Conservation (phyloP, 2,797 vertebrate genomes). For the Esox masquinongy region DNA sequence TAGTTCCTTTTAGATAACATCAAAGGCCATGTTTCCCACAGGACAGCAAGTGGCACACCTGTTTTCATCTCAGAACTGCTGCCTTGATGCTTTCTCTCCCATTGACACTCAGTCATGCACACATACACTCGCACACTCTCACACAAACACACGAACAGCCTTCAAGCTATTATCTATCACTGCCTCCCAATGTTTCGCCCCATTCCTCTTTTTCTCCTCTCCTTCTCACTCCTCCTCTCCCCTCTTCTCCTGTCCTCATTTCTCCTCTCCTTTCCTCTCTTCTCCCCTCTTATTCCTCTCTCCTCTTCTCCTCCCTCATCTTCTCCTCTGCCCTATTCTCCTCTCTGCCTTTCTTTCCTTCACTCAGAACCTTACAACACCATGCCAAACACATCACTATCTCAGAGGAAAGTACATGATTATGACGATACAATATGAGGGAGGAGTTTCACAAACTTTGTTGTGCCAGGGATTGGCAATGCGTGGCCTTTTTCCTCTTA, state of each 20-base stretch:
- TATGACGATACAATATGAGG: constrained; percentile 52
- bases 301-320: too few species aligned
- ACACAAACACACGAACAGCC: constrained; percentile 37
- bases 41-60: constrained; percentile 71
- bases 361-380: constrained; percentile 61
- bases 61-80: constrained; percentile 74
- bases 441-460: background rate
- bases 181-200: background rate
- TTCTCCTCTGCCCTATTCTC: too few species aligned
- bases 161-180: constrained; percentile 66
- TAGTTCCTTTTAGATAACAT: constrained; percentile 70
- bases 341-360: constrained; percentile 1
- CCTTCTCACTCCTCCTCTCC: too few species aligned
- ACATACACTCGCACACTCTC: background rate
- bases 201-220: too few species aligned
- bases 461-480: too few species aligned
- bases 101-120: constrained; percentile 37
- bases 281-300: constrained; percentile 6
- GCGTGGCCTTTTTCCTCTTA: too few species aligned
- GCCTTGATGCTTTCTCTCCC: constrained; percentile 72
- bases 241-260: too few species aligned
- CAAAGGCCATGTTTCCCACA: constrained; percentile 71
- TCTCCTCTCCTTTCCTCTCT: background rate
- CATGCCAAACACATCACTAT: constrained; percentile 52
- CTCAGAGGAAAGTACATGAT: constrained; percentile 69